Conservation (phyloP, 2,113 vertebrate genomes). For the Silurus asotus region DNA sequence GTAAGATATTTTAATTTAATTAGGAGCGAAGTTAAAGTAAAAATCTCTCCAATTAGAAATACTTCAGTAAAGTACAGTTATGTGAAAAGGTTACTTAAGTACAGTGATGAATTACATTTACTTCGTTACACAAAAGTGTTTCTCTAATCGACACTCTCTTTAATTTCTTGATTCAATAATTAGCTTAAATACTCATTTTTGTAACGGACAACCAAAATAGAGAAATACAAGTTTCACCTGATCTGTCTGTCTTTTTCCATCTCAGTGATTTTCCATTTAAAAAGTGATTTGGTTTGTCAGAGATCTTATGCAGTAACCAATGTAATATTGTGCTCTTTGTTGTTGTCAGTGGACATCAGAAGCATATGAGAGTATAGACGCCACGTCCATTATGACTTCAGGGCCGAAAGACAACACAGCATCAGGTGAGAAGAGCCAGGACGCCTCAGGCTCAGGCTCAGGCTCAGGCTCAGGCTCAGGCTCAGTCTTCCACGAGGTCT, state of each 20-base stretch:
- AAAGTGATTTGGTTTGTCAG: not conserved
- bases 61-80: no score
- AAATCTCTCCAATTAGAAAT: no score
- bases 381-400: constrained; percentile 52
- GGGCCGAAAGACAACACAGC: constrained; percentile 57
- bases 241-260: not conserved
- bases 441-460: constrained; percentile 54
- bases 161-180: not conserved
- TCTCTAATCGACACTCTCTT: not conserved
- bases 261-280: not conserved
- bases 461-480: constrained; percentile 23
- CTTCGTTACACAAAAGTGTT: no score
- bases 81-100: no score
- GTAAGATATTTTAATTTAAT: no score
- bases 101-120: no score
- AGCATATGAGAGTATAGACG: constrained; percentile 74
- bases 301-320: not conserved
- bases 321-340: not conserved
- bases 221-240: not conserved
- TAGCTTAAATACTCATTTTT: not conserved
- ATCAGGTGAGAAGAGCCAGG: constrained; percentile 66
- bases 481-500: constrained; percentile 59
- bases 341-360: constrained; percentile 77
- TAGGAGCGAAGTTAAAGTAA: no score
- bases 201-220: not conserved